Conservation (phyloP, 2,888 invertebrate genomes). For the Metalampra italica region DNA sequence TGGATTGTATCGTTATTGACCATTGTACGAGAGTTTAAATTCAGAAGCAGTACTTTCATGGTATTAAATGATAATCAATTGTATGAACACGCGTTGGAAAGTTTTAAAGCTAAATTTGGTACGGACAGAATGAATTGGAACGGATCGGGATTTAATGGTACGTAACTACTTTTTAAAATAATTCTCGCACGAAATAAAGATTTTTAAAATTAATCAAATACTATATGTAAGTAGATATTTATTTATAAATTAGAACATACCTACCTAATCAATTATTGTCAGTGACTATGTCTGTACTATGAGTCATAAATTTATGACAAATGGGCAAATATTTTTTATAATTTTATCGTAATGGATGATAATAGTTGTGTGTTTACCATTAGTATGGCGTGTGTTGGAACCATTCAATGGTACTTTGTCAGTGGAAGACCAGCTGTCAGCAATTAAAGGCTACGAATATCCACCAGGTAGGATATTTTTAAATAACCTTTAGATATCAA, state of each 20-base stretch:
- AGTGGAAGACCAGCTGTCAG: constrained; percentile 26
- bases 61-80: constrained; percentile 13
- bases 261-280: no score
- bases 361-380: constrained; percentile 17
- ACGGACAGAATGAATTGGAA: neutral
- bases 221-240: no score
- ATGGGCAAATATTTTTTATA: no score
- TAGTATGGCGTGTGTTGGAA: constrained; percentile 43
- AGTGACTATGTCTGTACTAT: no score
- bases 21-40: constrained; percentile 29
- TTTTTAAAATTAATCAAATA: no score
- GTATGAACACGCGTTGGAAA: constrained; percentile 26
- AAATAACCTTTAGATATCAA: no score
- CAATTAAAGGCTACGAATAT: constrained; percentile 30
- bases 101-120: constrained; percentile 19
- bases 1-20: constrained; percentile 41
- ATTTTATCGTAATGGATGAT: no score
- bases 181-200: no score
- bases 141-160: constrained; percentile 28
- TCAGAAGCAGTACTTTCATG: constrained; percentile 8
- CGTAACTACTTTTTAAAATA: neutral
- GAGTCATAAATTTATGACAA: no score
- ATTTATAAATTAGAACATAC: no score
- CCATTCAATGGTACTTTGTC: constrained; percentile 18
- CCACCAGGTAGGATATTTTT: constrained; percentile 37